phyloP scores from a whole-genome alignment of 2,888 invertebrate species.

The Scaptomyza parva region DNA sequence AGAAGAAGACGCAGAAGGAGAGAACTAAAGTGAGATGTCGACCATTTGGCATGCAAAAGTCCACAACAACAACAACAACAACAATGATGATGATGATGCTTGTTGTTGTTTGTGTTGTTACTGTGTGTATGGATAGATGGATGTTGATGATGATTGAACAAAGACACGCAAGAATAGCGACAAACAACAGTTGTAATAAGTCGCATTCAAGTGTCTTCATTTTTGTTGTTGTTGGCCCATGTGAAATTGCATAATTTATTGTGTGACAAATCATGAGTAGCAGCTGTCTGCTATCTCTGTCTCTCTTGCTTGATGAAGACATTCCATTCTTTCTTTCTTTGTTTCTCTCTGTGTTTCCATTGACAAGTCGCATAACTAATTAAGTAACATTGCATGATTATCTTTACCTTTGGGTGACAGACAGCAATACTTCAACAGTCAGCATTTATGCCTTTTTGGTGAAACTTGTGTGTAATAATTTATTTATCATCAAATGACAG shows the following conservation, averaged over 20 bases:
- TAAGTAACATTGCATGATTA: conserved; percentile 53
- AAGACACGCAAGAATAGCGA: conserved; percentile 69
- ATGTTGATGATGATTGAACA: conserved; percentile 74
- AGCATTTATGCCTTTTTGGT: conserved; percentile 16
- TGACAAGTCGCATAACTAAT: conserved; percentile 56
- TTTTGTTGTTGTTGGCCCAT: no score
- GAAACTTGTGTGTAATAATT: conserved; percentile 44
- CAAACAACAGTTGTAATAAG: conserved; percentile 30
- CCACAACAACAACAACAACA: conserved; percentile 21
- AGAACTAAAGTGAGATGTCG: conserved; percentile 41
- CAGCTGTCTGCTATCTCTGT: conserved; percentile 31
- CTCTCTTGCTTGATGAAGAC: background rate
- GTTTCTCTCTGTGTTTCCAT: background rate
- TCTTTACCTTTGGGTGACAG: conserved; percentile 37
- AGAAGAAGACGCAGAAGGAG: no score
- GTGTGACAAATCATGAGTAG: conserved; percentile 75
- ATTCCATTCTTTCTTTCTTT: no score
- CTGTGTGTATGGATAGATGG: conserved; percentile 22
- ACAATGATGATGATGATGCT: conserved; percentile 1
- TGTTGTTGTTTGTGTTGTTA: conserved; percentile 2
- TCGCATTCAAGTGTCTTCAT: conserved; percentile 60
- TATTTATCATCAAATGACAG: conserved; percentile 46
- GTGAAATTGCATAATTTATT: conserved; percentile 79
- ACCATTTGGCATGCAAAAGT: conserved; percentile 68
- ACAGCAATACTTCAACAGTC: conserved; percentile 37